Conservation (phyloP, 2,888 invertebrate genomes). For the Amiota mariae region DNA sequence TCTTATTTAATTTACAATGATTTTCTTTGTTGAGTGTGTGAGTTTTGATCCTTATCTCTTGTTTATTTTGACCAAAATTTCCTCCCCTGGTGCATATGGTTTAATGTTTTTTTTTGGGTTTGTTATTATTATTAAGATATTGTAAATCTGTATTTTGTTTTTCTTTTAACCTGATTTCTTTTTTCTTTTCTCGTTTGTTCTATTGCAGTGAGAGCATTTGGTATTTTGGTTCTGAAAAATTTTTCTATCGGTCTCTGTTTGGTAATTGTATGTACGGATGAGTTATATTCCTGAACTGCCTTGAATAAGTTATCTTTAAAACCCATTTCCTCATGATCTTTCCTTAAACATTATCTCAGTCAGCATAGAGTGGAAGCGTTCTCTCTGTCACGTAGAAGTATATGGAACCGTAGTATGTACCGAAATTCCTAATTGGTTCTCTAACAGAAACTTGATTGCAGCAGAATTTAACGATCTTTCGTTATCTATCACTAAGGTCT, state of each 20-base stretch:
- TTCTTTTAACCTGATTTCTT: background rate
- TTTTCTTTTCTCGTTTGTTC: background rate
- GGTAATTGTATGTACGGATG: slow-evolving; percentile 40
- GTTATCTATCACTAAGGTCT: slow-evolving; percentile 45
- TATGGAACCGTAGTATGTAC: background rate
- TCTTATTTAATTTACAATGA: no score
- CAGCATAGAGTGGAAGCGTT: slow-evolving; percentile 31
- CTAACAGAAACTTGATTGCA: slow-evolving; percentile 41
- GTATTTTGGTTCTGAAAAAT: slow-evolving; percentile 28
- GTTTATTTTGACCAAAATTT: slow-evolving; percentile 42
- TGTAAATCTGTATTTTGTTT: background rate
- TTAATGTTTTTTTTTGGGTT: slow-evolving; percentile 40
- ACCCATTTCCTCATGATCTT: no score
- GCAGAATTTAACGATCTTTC: slow-evolving; percentile 45
- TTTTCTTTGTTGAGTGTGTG: no score
- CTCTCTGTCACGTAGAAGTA: slow-evolving; percentile 45
- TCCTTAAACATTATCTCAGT: no score
- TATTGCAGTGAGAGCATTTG: background rate
- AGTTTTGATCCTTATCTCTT: slow-evolving; percentile 47
- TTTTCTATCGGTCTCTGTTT: slow-evolving; percentile 40
- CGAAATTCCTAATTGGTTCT: slow-evolving; percentile 46
- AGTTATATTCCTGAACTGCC: slow-evolving; percentile 41
- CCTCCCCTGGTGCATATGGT: slow-evolving; percentile 41
- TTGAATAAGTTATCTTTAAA: slow-evolving; percentile 13
- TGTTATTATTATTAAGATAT: slow-evolving; percentile 37